Evolutionary conservation across 1,140 invertebrate species (phyloP).

Genomic region (Calosoma granatense): DNA sequence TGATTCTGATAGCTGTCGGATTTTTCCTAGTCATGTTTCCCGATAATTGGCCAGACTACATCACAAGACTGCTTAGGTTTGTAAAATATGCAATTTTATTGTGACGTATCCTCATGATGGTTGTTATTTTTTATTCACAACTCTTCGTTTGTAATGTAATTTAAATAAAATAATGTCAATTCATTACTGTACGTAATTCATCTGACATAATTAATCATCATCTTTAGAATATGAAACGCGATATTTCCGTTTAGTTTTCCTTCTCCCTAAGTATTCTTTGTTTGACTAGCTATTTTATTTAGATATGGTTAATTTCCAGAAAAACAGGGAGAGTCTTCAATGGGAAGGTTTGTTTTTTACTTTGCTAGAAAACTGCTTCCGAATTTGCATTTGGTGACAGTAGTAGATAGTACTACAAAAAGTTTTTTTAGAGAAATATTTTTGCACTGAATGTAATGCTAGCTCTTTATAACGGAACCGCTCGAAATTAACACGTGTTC

Average conservation of each 20-base stretch:
- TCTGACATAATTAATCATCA: too few relatives aligned
- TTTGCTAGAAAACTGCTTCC: constrained; percentile 4
- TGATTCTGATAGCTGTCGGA: constrained; percentile 80
- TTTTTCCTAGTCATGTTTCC: constrained; percentile 92
- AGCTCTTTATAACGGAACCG: too few relatives aligned
- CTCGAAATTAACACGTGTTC: too few relatives aligned
- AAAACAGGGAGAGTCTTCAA: constrained; percentile 30
- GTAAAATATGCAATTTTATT: constrained; percentile 20
- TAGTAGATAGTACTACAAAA: constrained; percentile 16
- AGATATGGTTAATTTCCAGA: constrained; percentile 28
- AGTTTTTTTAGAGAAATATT: constrained; percentile 20
- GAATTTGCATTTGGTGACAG: constrained; percentile 12
- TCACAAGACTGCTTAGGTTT: constrained; percentile 77
- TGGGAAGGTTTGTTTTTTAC: constrained; percentile 32
- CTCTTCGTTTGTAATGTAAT: too few relatives aligned
- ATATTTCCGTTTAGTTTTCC: too few relatives aligned
- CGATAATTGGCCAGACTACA: constrained; percentile 91
- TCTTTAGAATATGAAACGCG: too few relatives aligned
- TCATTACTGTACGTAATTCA: too few relatives aligned
- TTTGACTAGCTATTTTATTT: constrained; percentile 5
- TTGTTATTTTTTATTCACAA: too few relatives aligned
- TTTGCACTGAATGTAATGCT: constrained; percentile 27
- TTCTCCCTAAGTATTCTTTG: background rate
- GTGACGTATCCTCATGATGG: too few relatives aligned
- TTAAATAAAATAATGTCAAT: too few relatives aligned